Conservation (phyloP, 2,888 invertebrate species). For the Himalopsyche tibetana region DNA sequence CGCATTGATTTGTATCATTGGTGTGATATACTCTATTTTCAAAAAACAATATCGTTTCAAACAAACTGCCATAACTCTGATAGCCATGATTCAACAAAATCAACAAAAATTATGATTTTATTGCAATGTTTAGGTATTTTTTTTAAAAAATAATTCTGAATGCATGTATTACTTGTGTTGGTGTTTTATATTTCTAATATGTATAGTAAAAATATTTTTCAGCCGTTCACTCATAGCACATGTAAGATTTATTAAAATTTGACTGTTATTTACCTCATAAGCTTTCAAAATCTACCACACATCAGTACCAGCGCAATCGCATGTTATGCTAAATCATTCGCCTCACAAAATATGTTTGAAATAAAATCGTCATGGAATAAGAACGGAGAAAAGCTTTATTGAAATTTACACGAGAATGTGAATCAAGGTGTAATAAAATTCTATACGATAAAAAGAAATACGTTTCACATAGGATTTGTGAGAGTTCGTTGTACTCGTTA, state of each 20-base stretch:
- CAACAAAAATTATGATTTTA: no score
- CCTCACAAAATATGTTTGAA: slow-evolving; percentile 22
- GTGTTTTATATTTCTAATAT: no score
- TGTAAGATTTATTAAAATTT: not conserved
- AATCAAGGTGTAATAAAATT: slow-evolving; percentile 26
- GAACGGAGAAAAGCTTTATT: slow-evolving; percentile 10
- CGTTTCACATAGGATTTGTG: not conserved
- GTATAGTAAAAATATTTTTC: no score
- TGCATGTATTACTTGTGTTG: no score
- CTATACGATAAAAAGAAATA: slow-evolving; percentile 8
- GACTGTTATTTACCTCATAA: not conserved
- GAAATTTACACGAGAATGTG: slow-evolving; percentile 20
- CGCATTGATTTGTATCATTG: no score
- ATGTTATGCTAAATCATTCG: not conserved
- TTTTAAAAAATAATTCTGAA: no score
- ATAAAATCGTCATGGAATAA: slow-evolving; percentile 2
- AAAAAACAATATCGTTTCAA: no score
- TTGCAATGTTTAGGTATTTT: no score
- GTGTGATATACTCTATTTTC: no score
- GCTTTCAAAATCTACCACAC: not conserved
- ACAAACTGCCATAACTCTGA: no score
- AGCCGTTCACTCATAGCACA: no score
- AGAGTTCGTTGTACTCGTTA: not conserved
- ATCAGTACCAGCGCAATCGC: not conserved
- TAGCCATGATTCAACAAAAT: no score